A percentile compares a stretch with the other conserved stretches of the same genome.
Evolutionary conservation across 2,113 vertebrate species (phyloP).

Genomic region (Cariama cristata): DNA sequence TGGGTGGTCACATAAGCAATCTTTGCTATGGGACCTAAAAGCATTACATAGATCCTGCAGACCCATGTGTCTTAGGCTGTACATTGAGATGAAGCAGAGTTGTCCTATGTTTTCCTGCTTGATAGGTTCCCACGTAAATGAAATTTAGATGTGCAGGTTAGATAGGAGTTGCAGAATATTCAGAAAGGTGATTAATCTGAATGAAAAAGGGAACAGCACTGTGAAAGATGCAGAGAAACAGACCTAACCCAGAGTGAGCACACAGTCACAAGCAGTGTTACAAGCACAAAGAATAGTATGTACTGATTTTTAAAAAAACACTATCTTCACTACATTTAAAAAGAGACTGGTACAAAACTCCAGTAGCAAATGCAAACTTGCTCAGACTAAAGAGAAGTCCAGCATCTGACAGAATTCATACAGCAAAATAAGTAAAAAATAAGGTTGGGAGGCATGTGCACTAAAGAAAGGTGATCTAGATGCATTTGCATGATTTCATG

Average conservation of each 20-base stretch:
- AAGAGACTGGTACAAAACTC: not conserved
- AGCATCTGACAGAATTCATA: not conserved
- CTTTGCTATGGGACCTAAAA: not conserved
- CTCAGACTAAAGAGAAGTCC: not conserved
- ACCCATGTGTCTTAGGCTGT: not conserved
- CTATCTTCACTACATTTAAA: not conserved
- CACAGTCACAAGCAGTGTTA: not conserved
- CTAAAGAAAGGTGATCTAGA: not conserved
- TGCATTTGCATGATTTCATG: not conserved
- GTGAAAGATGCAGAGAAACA: not conserved
- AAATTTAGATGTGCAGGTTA: not conserved
- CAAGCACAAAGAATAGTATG: rapidly evolving
- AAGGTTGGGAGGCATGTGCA: not conserved
- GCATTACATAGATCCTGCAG: not conserved
- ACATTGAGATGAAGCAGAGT: not conserved
- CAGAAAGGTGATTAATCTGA: not conserved
- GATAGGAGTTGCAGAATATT: not conserved
- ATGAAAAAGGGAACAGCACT: not conserved
- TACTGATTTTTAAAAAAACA: not conserved
- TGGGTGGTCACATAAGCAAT: not conserved
- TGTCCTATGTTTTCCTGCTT: not conserved
- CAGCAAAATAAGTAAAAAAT: not conserved
- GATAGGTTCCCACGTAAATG: not conserved
- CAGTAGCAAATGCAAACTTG: not conserved
- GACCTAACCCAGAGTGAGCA: not conserved